Base-by-base conservation (phyloP, 92 coral and sea anemone genomes). In the Parazoanthus darwini region DNA sequence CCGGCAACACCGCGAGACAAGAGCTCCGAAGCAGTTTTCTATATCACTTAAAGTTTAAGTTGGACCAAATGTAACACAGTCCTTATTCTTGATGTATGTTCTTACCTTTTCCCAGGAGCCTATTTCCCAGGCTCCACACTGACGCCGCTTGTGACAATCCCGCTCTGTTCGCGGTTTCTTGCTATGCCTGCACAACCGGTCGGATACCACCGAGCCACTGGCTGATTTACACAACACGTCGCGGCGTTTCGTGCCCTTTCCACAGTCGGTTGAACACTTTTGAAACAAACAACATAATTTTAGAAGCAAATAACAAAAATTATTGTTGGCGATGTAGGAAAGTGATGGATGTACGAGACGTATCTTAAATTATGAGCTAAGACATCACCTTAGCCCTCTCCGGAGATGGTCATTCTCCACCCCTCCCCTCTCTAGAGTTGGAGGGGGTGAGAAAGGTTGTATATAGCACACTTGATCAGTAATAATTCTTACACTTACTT, bases 21-120 rank as follows among this genome's bases (percentile, higher is more conserved):
- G 59, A 4, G 59, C 20, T 51, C 13, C 9, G 56, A 8, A 50
- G 56, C 56, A 51, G 58, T 51, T 51, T 51, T 51, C 58, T 51
- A 51, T 11, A 54, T 54, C 20, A 11, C 59, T 54, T 14, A 54
- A 54, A 11, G 16, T 20, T 15, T 54, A 54, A 54, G 14, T 1
- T 2, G 2, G 59, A 54, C 59, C 59, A 54, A 54, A 3, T 54
- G 14, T 54, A 54, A 54, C 20, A 35, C 5, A 85, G 38, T 33
- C 72, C 10, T 10, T 16, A 23, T 42, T 33, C 22, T 16, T 8
- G 16, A 38, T 18, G 14, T 79, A 9, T 46, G 37, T 18, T 85
- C 74, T 84, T 88, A 96, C 98, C 91, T 92, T 90, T 42, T 93
- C 92, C 98, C 98, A 96, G 29, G 89, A 87, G 35, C 98, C 98